Percentiles rank a stretch among this genome's conserved stretches.
Evolutionary conservation across 2,113 vertebrate species (phyloP).

Genomic region (Furnarius figulus): DNA sequence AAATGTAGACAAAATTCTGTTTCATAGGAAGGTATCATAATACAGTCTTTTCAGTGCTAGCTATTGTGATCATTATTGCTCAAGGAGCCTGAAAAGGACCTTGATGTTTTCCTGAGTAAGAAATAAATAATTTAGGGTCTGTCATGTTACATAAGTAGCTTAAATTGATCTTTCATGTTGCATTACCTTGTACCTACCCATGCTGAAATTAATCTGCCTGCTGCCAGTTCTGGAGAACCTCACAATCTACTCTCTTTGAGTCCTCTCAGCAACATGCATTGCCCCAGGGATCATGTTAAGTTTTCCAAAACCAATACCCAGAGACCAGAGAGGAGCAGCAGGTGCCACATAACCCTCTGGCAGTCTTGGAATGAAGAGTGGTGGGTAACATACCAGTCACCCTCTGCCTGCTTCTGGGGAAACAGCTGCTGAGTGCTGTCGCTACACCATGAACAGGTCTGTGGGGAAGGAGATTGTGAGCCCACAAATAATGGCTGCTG

Average conservation of each 20-base stretch:
- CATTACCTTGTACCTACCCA: conserved; percentile 2
- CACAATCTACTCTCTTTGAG: neutral
- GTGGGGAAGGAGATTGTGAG: neutral
- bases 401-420: neutral
- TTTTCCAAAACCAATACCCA: neutral
- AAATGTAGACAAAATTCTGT: neutral
- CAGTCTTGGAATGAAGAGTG: neutral
- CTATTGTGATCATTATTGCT: neutral
- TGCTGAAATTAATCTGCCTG: conserved; percentile 18
- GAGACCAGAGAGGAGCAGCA: neutral
- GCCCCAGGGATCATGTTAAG: neutral
- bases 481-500: neutral
- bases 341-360: neutral
- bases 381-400: neutral
- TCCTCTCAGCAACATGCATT: neutral
- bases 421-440: neutral
- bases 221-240: neutral
- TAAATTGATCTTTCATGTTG: conserved; percentile 49
- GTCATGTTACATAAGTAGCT: conserved; percentile 29
- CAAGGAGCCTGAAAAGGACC: conserved; percentile 1
- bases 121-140: conserved; percentile 46
- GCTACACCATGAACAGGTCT: neutral
- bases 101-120: conserved; percentile 30
- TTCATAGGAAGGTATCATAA: neutral
- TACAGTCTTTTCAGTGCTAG: neutral